Base-by-base conservation (phyloP, 2,888 invertebrate genomes). In the Synanthedon tipuliformis region DNA sequence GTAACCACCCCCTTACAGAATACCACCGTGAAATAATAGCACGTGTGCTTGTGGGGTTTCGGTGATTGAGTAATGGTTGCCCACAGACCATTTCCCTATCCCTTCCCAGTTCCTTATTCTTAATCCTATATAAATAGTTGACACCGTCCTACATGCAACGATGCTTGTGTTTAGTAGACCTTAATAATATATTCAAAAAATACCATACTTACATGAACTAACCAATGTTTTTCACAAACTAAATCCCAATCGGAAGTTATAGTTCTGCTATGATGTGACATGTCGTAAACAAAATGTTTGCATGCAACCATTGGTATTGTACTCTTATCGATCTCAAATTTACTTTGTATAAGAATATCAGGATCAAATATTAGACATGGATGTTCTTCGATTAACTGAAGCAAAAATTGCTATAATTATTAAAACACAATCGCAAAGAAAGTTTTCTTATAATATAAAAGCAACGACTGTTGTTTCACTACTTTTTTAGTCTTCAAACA, bases 171-270 rank as follows among this genome's bases (percentile, higher is more conserved):
- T 23, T 23, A 5, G 23, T 1, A 4, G 23, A 23, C 23, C 23
- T 23, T 23, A 23, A 23, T 23, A 23, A 23, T 4, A 23, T 55
- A 40, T 23, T 45, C 45, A 40, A 15, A 23, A 23, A 41, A 48
- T 51, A 2, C 23, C 10, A 48, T n/a, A 69, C 78, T 40, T 64
- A 88, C 80, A 65, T 91, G 89, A 49, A 89, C 77, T 57, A 89
- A 71, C 79, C 89, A 87, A 63, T 87, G 88, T 50, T 81, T 82
- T 5, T 85, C 81, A 66, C 92, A 92, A 15, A 92, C 90, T 57
- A 92, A 78, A 73, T 90, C 70, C 90, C 90, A 92, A 73, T 92
- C 90, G 1, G 91, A 90, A 40, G 89, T 87, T 48, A 93, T 92
- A 10, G 90, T 92, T 50, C 90, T 88, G 41, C 68, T 76, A 66